A percentile compares a stretch with the other conserved stretches of the same genome.
Conservation (phyloP, 2,888 invertebrate species). For the Stenoptilia bipunctidactyla region DNA sequence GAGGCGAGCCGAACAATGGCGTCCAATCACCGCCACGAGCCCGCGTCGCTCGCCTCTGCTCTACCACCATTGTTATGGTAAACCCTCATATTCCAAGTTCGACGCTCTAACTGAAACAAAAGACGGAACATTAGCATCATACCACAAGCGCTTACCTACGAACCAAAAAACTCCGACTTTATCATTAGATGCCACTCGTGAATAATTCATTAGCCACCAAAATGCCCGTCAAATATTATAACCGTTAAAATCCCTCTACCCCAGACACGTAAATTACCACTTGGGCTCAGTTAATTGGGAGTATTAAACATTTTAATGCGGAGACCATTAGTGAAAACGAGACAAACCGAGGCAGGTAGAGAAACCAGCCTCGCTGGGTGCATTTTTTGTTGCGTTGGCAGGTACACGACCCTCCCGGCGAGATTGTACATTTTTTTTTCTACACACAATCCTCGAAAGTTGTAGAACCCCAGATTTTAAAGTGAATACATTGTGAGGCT, state of each 20-base stretch:
- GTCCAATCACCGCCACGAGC: slow-evolving; percentile 45
- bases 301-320: slow-evolving; percentile 50
- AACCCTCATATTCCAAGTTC: slow-evolving; percentile 42
- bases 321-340: slow-evolving; percentile 50
- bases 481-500: slow-evolving; percentile 10
- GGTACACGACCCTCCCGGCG: slow-evolving; percentile 49
- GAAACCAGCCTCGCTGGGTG: slow-evolving; percentile 37
- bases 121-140: slow-evolving; percentile 45
- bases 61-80: slow-evolving; percentile 58
- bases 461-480: slow-evolving; percentile 2
- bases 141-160: slow-evolving; percentile 7
- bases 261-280: slow-evolving; percentile 40
- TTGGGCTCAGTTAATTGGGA: slow-evolving; percentile 55
- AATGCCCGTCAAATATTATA: slow-evolving; percentile 26
- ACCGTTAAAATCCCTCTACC: slow-evolving; percentile 51
- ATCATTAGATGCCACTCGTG: slow-evolving; percentile 20
- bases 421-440: slow-evolving; percentile 38
- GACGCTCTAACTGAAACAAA: slow-evolving; percentile 49
- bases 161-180: neutral
- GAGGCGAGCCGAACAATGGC: slow-evolving; percentile 38
- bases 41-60: slow-evolving; percentile 51
- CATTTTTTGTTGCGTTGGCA: slow-evolving; percentile 51
- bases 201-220: slow-evolving; percentile 39
- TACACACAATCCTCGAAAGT: slow-evolving; percentile 22
- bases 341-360: slow-evolving; percentile 54